Base-by-base conservation (phyloP, 2,797 vertebrate species). In the Thalassophryne amazonica region DNA sequence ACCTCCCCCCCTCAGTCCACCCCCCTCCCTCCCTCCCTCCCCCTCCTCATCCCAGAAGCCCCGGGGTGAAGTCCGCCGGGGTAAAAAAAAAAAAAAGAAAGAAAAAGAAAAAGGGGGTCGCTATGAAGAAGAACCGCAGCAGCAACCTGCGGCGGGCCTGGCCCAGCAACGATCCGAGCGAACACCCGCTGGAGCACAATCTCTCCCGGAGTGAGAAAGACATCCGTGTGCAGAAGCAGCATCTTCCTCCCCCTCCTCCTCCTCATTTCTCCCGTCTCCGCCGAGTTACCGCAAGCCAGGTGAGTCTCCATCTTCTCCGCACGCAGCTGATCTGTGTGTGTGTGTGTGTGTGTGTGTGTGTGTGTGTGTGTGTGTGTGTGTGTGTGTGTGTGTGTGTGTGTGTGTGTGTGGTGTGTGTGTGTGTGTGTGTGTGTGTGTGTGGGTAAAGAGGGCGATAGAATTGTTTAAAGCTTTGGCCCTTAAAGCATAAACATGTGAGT, bases 61-160 rank as follows among this genome's bases (percentile, higher is more conserved):
- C 70, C 63, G 55, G 69, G 70, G 55, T 58, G 76, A 80, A 69
- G 73, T 65, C 83, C 76, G 75, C 76, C 72, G 63, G 64, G 57
- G 66, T 9, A 58, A 70, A 63, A 21, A 21, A 21, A 1, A 6
- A 21, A 6, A 21, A 21, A 21, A 1, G 6, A 21, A 6, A 58
- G 70, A 63, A 21, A 21, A 21, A 1, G 6, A 21, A 6, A 17
- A 28, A 28, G 9, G 68, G 71, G 74, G 74, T 84, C 81, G 86
- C 62, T 18, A 99, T 99, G 96, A 98, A 99, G 95, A 99, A 99
- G 91, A 98, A 94, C 47, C 93, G 93, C 83, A 97, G 95, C 84
- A 92, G 93, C 78, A 95, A 93, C 78, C 83, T 96, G 88, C 93
- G 94, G 81, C 92, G 95, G 83, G 96, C 95, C 85, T 98, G 97